Percentiles rank a stretch among this genome's conserved stretches.
Conservation (phyloP, 2,888 invertebrate genomes). For the Drosophila seclusa region DNA sequence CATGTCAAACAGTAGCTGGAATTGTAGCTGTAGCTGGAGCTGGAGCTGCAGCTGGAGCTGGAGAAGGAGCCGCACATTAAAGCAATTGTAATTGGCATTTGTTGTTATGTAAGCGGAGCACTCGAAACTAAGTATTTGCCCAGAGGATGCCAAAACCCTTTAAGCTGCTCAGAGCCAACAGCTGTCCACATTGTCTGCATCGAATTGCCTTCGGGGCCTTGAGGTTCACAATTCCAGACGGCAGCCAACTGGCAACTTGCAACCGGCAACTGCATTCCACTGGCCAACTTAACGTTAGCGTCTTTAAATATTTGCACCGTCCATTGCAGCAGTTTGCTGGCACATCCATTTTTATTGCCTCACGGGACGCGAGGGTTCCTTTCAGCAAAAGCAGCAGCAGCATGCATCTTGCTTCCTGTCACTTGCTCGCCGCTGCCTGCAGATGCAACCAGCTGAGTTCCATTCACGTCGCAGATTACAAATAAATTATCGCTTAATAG, state of each 20-base stretch:
- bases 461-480: conserved; percentile 83
- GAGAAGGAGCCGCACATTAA: conserved; percentile 55
- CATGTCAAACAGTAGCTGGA: background rate
- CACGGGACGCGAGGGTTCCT: conserved; percentile 60
- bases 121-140: conserved; percentile 56
- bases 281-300: conserved; percentile 45
- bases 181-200: conserved; percentile 57
- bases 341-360: conserved; percentile 68
- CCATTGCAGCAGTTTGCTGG: conserved; percentile 46
- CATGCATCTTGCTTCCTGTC: conserved; percentile 36
- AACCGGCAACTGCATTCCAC: conserved; percentile 16
- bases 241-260: conserved; percentile 7
- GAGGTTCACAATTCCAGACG: conserved; percentile 4
- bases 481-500: conserved; percentile 85
- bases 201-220: conserved; percentile 39
- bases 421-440: conserved; percentile 11
- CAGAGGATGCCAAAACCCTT: conserved; percentile 46
- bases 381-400: conserved; percentile 34
- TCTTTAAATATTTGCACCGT: conserved; percentile 62
- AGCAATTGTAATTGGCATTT: conserved; percentile 79
- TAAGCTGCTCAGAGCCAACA: conserved; percentile 35
- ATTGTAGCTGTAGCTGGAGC: background rate
- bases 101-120: conserved; percentile 68
- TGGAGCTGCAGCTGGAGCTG: background rate
- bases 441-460: conserved; percentile 46